Evolutionary conservation across 2,113 vertebrate genomes (phyloP), one percentile per base, ranked within the genome.

Genomic region (Heterotilapia buettikoferi): DNA sequence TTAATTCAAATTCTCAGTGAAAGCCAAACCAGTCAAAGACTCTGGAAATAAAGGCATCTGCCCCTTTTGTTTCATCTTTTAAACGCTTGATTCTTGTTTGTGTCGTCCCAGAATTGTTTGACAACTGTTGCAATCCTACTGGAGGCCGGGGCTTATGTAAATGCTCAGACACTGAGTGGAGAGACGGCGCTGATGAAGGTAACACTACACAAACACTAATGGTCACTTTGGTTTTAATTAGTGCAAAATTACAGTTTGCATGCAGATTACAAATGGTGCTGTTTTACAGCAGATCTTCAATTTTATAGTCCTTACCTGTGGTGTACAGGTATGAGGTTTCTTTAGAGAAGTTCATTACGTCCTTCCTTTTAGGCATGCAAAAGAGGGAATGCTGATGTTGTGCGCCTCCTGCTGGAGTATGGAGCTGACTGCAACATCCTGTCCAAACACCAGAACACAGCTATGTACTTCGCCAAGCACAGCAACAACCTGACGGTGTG

Each of bases 111-210:
- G 98, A 99, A 99, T 85, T 98, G 98, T 92, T 86, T 99, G 90
- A 98, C 98, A 0, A 99, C 99, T 3, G 98, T 98, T 61, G 98
- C 98, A 9, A 97, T 99, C 92, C 97, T 99, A 63, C 91, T 99
- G 95, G 99, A 99, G 94, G 98, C 98, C 1, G 98, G 99, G 9
- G 98, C 98, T 1, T 97, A 96, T 80, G 96, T 99, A 47, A 99
- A 99, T 79, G 94, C 97, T 24, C 98, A 98, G 93, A 98, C 98
- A 18, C 95, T 93, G 36, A 97, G 91, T 18, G 98, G 98, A 5
- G 99, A 99, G 94, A 99, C 99, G 0, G 98, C 98, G 1, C 96
- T 99, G 50, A 99, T 99, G 98, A 99, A 98, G 97, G 98, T 99
- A 93, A 93, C 21, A 14, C 6, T 11, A 5, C 78, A 43, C 38